Evolutionary conservation across 1,140 invertebrate species (phyloP), one percentile per base, ranked within the genome.

Genomic region (Aradophagus sp.): DNA sequence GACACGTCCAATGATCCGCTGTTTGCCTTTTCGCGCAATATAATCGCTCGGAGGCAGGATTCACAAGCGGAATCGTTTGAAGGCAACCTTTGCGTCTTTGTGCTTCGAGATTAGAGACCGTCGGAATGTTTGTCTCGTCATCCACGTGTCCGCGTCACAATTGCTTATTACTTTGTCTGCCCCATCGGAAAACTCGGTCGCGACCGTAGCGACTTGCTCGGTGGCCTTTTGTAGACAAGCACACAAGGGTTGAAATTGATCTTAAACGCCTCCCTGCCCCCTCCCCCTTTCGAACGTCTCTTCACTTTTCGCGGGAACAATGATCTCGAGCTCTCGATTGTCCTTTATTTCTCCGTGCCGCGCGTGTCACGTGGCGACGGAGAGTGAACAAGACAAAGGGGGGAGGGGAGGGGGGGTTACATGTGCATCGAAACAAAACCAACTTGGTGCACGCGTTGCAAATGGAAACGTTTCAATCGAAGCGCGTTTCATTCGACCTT

Each of bases 401-500:
- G n/a, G n/a, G n/a, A n/a, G n/a, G n/a, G n/a, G 39, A 32, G 47
- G 16, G 53, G 32, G 34, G 15, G 26, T 65, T 65, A 65, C 61
- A 35, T 50, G 48, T 45, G 42, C 12, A n/a, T n/a, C 47, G 27
- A 32, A 63, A 45, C 59, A 63, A 63, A 63, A 53, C 41, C 47
- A 52, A 19, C 47, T n/a, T 15, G 59, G 44, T 53, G 44, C 59
- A 44, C 16, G 48, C 47, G 31, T 34, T 27, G 31, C 48, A 15
- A 55, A 65, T 55, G 41, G 48, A 45, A 65, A 65, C 61, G 41
- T 55, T 65, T 65, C 61, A 65, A 65, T 65, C 55, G 55, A 65
- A 65, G 32, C 58, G 58, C 38, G 29, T 63, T 53, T 36, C 48
- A 45, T 52, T 63, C 16, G 59, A 36, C 12, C 34, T 44, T 5